These are phyloP conservation scores for Amphiduros pacificus DNA, from an alignment of 2,888 invertebrate species.

Conservation along the genomic window DNA sequence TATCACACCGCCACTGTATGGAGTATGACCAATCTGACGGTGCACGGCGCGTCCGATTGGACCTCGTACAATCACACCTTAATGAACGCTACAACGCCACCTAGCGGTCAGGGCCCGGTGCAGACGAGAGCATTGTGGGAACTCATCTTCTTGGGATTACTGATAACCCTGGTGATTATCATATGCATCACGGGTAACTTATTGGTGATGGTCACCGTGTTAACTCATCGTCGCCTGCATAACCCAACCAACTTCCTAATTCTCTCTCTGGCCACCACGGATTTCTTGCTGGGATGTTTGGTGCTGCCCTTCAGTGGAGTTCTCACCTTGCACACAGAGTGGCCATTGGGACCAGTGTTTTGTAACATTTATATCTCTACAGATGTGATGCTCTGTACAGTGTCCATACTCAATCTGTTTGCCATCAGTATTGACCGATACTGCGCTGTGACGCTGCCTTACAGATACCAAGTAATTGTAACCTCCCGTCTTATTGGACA, in stretches of 20 bases:
- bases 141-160: constrained; percentile 21
- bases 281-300: constrained; percentile 28
- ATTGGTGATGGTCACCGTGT: constrained; percentile 31
- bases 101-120: neutral
- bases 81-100: neutral
- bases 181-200: constrained; percentile 31
- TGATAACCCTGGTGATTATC: constrained; percentile 22
- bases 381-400: constrained; percentile 35
- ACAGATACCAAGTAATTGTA: constrained; percentile 28
- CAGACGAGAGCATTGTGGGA: constrained; percentile 7
- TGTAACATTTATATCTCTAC: constrained; percentile 31
- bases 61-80: no score
- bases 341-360: constrained; percentile 31
- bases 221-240: constrained; percentile 24
- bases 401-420: constrained; percentile 33
- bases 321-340: constrained; percentile 23
- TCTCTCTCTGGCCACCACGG: constrained; percentile 27
- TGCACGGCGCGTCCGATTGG: no score
- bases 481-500: constrained; percentile 20
- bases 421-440: constrained; percentile 32
- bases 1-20: no score
- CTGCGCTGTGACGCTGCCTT: constrained; percentile 27
- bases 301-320: constrained; percentile 32
- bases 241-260: constrained; percentile 30
- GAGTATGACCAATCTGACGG: no score